phyloP scores from a whole-genome alignment of 2,888 invertebrate genomes.

The Machimus rusticus region DNA sequence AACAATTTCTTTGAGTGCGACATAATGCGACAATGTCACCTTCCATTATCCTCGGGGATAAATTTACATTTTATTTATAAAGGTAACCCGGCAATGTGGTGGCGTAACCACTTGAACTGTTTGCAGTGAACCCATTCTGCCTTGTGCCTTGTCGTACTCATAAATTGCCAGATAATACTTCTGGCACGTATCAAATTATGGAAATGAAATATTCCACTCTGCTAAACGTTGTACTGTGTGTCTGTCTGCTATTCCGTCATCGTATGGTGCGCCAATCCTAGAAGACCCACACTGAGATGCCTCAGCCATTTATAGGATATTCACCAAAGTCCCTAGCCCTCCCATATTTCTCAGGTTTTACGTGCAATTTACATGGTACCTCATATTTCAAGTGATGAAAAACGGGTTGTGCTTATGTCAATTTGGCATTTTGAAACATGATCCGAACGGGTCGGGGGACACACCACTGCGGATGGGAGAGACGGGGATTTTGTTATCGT shows the following conservation, averaged over 20 bases:
- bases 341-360: background rate
- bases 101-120: background rate
- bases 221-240: background rate
- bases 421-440: slow-evolving; percentile 34
- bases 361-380: slow-evolving; percentile 28
- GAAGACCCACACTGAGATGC: background rate
- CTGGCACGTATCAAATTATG: slow-evolving; percentile 36
- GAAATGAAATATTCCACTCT: slow-evolving; percentile 28
- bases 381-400: slow-evolving; percentile 36
- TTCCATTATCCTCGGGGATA: background rate
- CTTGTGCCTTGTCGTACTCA: slow-evolving; percentile 4
- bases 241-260: background rate
- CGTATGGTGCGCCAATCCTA: background rate
- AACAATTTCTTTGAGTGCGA: background rate
- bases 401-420: slow-evolving; percentile 36
- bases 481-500: background rate
- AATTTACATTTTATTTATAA: slow-evolving; percentile 18
- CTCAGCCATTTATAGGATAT: background rate
- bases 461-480: background rate
- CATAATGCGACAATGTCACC: slow-evolving; percentile 2
- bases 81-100: background rate
- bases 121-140: slow-evolving; percentile 1
- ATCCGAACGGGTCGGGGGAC: background rate
- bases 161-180: slow-evolving; percentile 35
- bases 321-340: background rate